Evolutionary conservation across 92 coral and sea anemone species (phyloP).

Genomic region (Umimayanthus kanabou): DNA sequence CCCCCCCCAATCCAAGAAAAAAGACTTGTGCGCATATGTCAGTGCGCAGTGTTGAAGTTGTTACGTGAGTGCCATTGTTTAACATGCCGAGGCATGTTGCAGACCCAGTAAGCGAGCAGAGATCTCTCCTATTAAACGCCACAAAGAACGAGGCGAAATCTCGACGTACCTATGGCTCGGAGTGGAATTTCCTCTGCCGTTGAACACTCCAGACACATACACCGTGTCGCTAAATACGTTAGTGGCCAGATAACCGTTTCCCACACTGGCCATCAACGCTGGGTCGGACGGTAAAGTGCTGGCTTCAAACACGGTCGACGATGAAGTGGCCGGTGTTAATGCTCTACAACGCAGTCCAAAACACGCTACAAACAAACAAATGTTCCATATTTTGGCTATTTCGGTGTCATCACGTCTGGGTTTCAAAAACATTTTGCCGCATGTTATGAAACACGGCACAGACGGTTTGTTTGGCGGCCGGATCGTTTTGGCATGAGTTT

Average conservation of each 20-base stretch:
- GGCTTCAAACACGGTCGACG: slow-evolving; percentile 43
- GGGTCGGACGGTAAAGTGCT: slow-evolving; percentile 35
- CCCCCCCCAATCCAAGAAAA: too few species aligned
- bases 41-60: too few species aligned
- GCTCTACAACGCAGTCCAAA: not conserved
- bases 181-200: slow-evolving; percentile 78
- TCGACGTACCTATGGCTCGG: slow-evolving; percentile 74
- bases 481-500: not conserved
- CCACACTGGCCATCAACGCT: slow-evolving; percentile 80
- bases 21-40: too few species aligned
- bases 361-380: not conserved
- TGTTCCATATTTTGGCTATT: not conserved
- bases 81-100: too few species aligned
- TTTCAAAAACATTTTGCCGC: not conserved
- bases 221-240: slow-evolving; percentile 81
- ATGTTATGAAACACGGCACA: not conserved
- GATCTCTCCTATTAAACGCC: too few species aligned
- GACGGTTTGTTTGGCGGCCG: too few species aligned
- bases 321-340: not conserved
- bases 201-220: slow-evolving; percentile 85
- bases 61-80: too few species aligned
- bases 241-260: slow-evolving; percentile 93
- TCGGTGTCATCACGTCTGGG: not conserved
- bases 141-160: too few species aligned
- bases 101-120: too few species aligned